Evolutionary conservation across 2,888 invertebrate species (phyloP).

Genomic region (Hypomecis atomaria): DNA sequence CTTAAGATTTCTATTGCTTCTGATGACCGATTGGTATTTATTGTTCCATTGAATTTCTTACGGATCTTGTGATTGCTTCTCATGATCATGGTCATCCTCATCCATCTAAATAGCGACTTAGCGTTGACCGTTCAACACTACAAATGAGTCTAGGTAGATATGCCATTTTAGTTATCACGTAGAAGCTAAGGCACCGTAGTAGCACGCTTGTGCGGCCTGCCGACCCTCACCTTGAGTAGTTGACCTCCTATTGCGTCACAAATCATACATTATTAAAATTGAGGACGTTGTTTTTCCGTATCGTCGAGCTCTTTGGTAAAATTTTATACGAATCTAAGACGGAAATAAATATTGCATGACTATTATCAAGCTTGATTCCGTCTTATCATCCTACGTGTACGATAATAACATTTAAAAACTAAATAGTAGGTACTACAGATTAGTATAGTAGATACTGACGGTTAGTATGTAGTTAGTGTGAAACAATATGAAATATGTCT

Average conservation of each 20-base stretch:
- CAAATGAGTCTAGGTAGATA: background rate
- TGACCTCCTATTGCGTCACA: constrained; percentile 77
- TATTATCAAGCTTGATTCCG: constrained; percentile 5
- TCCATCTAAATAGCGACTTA: too few relatives aligned
- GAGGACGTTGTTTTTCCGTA: constrained; percentile 66
- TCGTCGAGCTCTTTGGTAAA: constrained; percentile 48
- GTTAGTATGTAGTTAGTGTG: too few relatives aligned
- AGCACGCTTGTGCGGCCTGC: constrained; percentile 48
- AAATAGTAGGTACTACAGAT: background rate
- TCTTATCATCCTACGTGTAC: constrained; percentile 10
- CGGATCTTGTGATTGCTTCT: background rate
- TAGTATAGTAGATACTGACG: background rate
- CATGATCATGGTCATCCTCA: background rate
- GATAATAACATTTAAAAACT: constrained; percentile 3
- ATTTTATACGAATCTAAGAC: constrained; percentile 30
- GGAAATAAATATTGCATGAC: constrained; percentile 21
- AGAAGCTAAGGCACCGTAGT: constrained; percentile 8
- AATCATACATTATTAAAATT: constrained; percentile 70
- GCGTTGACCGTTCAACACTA: background rate
- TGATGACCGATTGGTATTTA: too few relatives aligned
- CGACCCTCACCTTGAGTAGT: constrained; percentile 65
- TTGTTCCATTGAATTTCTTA: too few relatives aligned
- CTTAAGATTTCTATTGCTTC: too few relatives aligned
- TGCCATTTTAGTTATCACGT: background rate
- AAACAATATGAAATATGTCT: background rate